Base-by-base conservation (phyloP, 1,140 invertebrate genomes). In the Aphelenchoides fujianensis region DNA sequence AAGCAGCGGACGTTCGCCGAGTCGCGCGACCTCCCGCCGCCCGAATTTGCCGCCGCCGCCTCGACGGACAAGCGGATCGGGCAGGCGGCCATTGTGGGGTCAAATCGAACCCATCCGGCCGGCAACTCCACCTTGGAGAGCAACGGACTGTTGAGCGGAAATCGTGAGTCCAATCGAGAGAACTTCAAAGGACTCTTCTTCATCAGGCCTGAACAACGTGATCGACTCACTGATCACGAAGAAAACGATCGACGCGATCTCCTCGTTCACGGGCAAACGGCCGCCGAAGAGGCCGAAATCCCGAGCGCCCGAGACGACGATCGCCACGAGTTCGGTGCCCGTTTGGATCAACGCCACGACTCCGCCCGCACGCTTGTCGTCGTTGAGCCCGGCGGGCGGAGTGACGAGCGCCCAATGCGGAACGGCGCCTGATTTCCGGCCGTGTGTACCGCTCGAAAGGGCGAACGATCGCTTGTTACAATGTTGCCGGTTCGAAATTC, bases 341-440 rank as follows among this genome's bases (percentile, higher is more conserved):
- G n/a, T n/a, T n/a, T n/a, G n/a, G n/a, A n/a, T n/a, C n/a, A n/a
- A n/a, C n/a, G n/a, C n/a, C n/a, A n/a, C n/a, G n/a, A n/a, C n/a
- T n/a, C n/a, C n/a, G n/a, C n/a, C n/a, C n/a, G n/a, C n/a, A n/a
- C n/a, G n/a, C n/a, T n/a, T n/a, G n/a, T n/a, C n/a, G n/a, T n/a
- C n/a, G n/a, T n/a, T n/a, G n/a, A n/a, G n/a, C n/a, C n/a, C n/a
- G n/a, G n/a, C n/a, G n/a, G n/a, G n/a, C n/a, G n/a, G n/a, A n/a
- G n/a, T n/a, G 19, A 69, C 27, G 30, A 37, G 2, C 3, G 0
- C 12, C 28, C 59, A 66, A 48, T 78, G 76, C 48, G 70, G 76
- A 5, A 61, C 64, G 3, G 76, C 72, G 3, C 76, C 76, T 5
- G 63, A 78, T 36, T 78, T 80, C 52, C 19, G 23, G 23, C 76